Evolutionary conservation across 2,797 vertebrate genomes (phyloP).

Genomic region (Petrocephalus schoutedeni): DNA sequence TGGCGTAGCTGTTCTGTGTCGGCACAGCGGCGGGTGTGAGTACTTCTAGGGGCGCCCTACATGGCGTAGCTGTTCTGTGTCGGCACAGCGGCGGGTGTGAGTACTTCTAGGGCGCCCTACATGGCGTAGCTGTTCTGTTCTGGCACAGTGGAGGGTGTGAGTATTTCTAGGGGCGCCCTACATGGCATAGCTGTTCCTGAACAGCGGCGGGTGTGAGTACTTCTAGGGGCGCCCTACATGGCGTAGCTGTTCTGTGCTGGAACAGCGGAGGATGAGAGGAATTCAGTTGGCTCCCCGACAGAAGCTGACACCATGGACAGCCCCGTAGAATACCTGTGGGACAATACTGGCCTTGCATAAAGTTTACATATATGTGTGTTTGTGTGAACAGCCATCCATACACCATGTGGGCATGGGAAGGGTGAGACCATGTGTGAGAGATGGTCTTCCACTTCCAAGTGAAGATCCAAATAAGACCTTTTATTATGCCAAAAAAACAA

Average conservation of each 20-base stretch:
- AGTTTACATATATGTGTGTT: neutral
- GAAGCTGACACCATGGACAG: neutral
- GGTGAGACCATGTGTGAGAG: neutral
- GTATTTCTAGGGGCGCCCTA: neutral
- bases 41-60: neutral
- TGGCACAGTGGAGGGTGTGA: too few species aligned
- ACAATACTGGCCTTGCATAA: neutral
- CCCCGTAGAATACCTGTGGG: neutral
- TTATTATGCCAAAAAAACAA: neutral
- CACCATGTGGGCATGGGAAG: neutral
- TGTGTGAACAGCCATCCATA: neutral
- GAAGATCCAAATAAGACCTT: neutral
- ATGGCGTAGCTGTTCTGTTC: too few species aligned
- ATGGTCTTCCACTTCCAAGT: neutral
- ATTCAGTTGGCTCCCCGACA: neutral
- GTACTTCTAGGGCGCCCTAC: too few species aligned
- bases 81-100: too few species aligned
- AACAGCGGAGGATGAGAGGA: neutral
- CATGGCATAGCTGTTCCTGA: neutral
- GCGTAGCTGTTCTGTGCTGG: neutral
- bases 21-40: neutral
- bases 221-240: neutral
- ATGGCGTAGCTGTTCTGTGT: neutral
- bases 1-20: neutral
- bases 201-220: neutral